These are phyloP conservation scores for Andrena dorsata DNA, from an alignment of 2,888 invertebrate species.

Conservation along the genomic window DNA sequence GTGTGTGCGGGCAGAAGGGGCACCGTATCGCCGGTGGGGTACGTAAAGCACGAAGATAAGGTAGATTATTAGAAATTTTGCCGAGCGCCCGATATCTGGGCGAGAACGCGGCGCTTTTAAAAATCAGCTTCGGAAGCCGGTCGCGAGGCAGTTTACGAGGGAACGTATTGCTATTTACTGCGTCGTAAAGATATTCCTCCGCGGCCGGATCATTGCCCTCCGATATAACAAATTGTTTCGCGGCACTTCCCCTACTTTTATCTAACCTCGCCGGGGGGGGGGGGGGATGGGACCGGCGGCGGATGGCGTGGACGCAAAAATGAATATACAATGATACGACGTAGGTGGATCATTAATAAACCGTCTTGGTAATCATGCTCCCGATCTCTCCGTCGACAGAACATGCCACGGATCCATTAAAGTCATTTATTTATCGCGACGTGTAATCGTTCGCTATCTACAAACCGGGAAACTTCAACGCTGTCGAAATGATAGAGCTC, in stretches of 20 bases:
- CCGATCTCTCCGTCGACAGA: constrained; percentile 51
- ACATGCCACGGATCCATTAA: constrained; percentile 45
- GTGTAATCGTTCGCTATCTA: constrained; percentile 47
- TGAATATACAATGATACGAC: constrained; percentile 57
- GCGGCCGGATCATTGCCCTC: constrained; percentile 21
- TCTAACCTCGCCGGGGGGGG: constrained; percentile 19
- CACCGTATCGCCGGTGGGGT: not conserved
- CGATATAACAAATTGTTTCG: constrained; percentile 46
- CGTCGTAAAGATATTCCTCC: constrained; percentile 29
- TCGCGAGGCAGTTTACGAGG: not conserved
- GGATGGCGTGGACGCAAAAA: constrained; percentile 31
- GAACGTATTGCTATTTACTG: constrained; percentile 16
- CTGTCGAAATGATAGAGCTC: not conserved
- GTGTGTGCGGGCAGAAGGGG: not conserved
- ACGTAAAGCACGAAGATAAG: not conserved
- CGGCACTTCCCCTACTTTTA: constrained; percentile 30
- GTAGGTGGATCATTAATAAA: constrained; percentile 53
- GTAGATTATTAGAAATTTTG: constrained; percentile 13
- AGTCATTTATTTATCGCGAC: constrained; percentile 59
- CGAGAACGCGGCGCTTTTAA: not conserved
- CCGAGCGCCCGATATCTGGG: not conserved
- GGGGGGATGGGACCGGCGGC: not conserved
- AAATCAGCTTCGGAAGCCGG: not conserved
- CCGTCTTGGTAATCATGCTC: constrained; percentile 47
- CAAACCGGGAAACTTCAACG: constrained; percentile 26